Conservation (phyloP, 1,140 invertebrate species). For the Gryon sp. region DNA sequence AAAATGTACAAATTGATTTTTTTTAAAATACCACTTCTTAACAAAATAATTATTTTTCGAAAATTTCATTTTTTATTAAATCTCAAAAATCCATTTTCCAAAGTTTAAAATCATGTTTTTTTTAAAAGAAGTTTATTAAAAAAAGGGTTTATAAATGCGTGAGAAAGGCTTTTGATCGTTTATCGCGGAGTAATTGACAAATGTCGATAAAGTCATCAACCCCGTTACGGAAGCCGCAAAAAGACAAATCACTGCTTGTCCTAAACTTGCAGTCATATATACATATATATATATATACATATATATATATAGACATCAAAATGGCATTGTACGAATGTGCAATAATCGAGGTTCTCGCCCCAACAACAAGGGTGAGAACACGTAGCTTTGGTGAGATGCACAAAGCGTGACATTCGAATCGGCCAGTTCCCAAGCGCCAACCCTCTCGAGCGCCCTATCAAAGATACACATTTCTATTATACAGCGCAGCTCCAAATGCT, state of each 20-base stretch:
- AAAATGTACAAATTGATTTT: too few relatives aligned
- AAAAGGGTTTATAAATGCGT: constrained; percentile 14
- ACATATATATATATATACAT: background rate
- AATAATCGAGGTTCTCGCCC: constrained; percentile 59
- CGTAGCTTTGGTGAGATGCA: constrained; percentile 44
- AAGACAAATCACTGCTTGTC: constrained; percentile 69
- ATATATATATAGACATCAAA: constrained; percentile 1
- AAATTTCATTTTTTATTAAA: too few relatives aligned
- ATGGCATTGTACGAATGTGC: constrained; percentile 48
- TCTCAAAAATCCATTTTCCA: too few relatives aligned
- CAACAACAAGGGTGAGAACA: constrained; percentile 64
- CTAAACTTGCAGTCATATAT: constrained; percentile 25
- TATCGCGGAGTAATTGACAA: constrained; percentile 51
- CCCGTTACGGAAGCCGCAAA: constrained; percentile 68
- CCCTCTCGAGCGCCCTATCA: constrained; percentile 53
- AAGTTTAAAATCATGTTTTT: background rate
- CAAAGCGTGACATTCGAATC: constrained; percentile 64
- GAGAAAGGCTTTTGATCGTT: constrained; percentile 33
- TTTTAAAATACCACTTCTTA: too few relatives aligned
- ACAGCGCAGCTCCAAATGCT: constrained; percentile 22
- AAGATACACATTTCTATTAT: constrained; percentile 32
- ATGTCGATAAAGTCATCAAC: constrained; percentile 63
- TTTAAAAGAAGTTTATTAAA: background rate
- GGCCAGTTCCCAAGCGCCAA: constrained; percentile 63
- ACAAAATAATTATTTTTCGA: too few relatives aligned